phyloP scores from a whole-genome alignment of 1,140 invertebrate genomes.

The Drosophila pandora region DNA sequence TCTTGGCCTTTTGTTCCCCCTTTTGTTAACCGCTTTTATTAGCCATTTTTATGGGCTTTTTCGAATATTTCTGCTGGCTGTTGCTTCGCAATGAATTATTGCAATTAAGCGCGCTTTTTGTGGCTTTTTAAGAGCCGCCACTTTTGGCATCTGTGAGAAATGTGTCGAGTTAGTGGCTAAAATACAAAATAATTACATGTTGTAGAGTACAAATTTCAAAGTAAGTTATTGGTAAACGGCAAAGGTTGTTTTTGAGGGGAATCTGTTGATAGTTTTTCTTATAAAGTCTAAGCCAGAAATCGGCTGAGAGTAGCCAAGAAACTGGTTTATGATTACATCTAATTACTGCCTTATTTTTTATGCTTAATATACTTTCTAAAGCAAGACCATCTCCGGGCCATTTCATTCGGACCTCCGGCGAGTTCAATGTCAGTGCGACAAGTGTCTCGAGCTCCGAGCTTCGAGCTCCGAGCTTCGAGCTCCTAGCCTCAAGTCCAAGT shows the following conservation, averaged over 20 bases:
- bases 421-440: slow-evolving; percentile 62
- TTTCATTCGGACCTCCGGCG: slow-evolving; percentile 45
- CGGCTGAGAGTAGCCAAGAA: background rate
- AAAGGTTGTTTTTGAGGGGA: slow-evolving; percentile 16
- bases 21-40: slow-evolving; percentile 61
- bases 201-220: slow-evolving; percentile 48
- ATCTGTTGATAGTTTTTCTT: slow-evolving; percentile 8
- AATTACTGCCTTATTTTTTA: slow-evolving; percentile 20
- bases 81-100: slow-evolving; percentile 71
- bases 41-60: slow-evolving; percentile 71
- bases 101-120: slow-evolving; percentile 74
- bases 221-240: slow-evolving; percentile 38
- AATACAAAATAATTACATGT: slow-evolving; percentile 75
- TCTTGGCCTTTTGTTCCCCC: slow-evolving; percentile 37
- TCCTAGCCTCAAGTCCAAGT: slow-evolving; percentile 11
- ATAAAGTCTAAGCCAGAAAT: slow-evolving; percentile 3
- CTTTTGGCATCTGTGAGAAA: slow-evolving; percentile 52
- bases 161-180: slow-evolving; percentile 67
- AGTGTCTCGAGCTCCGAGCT: slow-evolving; percentile 47
- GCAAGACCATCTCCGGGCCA: slow-evolving; percentile 20
- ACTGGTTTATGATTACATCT: slow-evolving; percentile 2
- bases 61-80: slow-evolving; percentile 32
- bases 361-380: slow-evolving; percentile 41
- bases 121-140: slow-evolving; percentile 73
- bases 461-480: slow-evolving; percentile 24